Conservation (phyloP, 2,113 vertebrate species). For the Pterophyllum scalare region DNA sequence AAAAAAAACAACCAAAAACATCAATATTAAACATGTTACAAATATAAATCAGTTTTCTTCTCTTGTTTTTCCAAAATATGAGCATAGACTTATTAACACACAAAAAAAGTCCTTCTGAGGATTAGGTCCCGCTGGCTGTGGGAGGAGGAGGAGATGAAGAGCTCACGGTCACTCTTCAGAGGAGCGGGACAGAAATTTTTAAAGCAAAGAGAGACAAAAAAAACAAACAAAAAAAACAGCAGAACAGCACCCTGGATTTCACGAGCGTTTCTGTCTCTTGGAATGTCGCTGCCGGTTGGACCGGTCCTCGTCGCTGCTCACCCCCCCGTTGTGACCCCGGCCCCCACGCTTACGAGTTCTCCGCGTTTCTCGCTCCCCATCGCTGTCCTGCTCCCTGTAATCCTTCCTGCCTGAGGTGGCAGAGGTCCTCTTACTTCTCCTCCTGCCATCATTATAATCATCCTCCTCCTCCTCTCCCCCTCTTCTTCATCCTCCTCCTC, state of each 20-base stretch:
- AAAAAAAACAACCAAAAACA: constrained; percentile 28
- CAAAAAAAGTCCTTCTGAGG: constrained; percentile 67
- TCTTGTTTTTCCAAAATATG: constrained; percentile 70
- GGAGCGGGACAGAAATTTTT: constrained; percentile 42
- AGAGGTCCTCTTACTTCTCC: constrained; percentile 75
- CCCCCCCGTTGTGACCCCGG: constrained; percentile 5
- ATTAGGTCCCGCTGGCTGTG: constrained; percentile 58
- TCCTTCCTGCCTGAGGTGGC: constrained; percentile 65
- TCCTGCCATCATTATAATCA: constrained; percentile 36
- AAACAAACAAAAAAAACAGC: not conserved
- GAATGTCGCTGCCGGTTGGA: constrained; percentile 80
- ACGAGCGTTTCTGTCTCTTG: constrained; percentile 81
- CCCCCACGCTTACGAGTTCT: constrained; percentile 66
- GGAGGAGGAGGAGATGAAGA: constrained; percentile 28
- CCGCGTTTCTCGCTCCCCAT: constrained; percentile 75
- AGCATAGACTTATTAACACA: constrained; percentile 73
- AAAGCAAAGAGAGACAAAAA: constrained; percentile 46
- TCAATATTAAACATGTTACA: constrained; percentile 78
- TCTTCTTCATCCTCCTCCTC: constrained; percentile 33
- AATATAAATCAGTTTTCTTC: constrained; percentile 83
- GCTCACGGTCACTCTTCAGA: constrained; percentile 39
- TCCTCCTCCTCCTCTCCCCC: constrained; percentile 18
- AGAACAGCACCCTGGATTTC: constrained; percentile 59
- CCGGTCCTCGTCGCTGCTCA: constrained; percentile 75
- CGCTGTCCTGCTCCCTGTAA: constrained; percentile 81